phyloP scores from a whole-genome alignment of 2,113 vertebrate species.

The Callithrix jacchus region DNA sequence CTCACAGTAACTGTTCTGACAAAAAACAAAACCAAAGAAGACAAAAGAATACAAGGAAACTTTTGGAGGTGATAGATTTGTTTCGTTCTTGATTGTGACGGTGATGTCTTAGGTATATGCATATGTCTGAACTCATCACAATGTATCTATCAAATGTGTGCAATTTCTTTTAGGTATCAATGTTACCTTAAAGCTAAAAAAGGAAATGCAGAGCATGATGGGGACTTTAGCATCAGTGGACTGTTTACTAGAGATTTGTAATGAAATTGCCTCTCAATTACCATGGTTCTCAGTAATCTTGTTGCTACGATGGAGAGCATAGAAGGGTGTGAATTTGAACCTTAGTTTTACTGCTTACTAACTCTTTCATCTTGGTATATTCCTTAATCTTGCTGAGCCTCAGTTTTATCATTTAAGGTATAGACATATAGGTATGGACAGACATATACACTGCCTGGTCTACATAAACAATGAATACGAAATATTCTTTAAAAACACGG shows the following conservation, averaged over 20 bases:
- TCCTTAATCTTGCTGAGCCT: background rate
- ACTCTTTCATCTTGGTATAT: background rate
- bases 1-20: background rate
- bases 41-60: background rate
- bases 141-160: background rate
- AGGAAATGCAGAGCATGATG: background rate
- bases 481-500: background rate
- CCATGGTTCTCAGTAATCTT: background rate
- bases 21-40: background rate
- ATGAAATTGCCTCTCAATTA: background rate
- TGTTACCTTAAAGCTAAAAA: too few relatives aligned
- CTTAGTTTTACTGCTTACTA: background rate
- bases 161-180: background rate
- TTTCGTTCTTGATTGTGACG: background rate
- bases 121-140: background rate
- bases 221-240: background rate
- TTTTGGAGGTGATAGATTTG: background rate
- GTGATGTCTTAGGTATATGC: background rate
- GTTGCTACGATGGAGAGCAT: background rate
- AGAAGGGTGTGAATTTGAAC: background rate
- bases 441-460: background rate
- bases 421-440: background rate
- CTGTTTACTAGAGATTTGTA: background rate
- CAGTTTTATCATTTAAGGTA: background rate
- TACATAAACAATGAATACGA: background rate